phyloP scores from a whole-genome alignment of 2,888 invertebrate species.

The Zeuzera pyrina region DNA sequence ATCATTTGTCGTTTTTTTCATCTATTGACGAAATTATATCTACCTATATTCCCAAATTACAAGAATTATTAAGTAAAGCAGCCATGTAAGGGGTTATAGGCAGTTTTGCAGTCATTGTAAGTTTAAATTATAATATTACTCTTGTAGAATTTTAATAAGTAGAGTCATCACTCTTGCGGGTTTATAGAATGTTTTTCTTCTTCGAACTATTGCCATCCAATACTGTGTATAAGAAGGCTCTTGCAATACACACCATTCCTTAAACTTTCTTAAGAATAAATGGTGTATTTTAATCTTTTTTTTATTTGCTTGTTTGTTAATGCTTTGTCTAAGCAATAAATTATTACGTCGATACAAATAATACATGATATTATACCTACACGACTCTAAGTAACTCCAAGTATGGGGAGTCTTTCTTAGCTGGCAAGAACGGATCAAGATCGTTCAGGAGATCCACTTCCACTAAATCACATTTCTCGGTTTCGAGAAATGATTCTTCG shows the following conservation, averaged over 20 bases:
- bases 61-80: too few relatives aligned
- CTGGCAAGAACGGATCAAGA: constrained; percentile 36
- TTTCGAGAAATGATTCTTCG: constrained; percentile 67
- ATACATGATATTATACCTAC: constrained; percentile 29
- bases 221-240: not conserved
- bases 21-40: too few relatives aligned
- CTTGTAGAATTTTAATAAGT: too few relatives aligned
- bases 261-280: not conserved
- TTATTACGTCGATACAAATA: too few relatives aligned
- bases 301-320: too few relatives aligned
- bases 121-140: too few relatives aligned
- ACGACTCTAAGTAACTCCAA: constrained; percentile 43
- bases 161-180: too few relatives aligned
- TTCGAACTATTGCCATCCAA: not conserved
- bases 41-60: too few relatives aligned
- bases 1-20: too few relatives aligned
- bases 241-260: not conserved
- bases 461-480: constrained; percentile 72
- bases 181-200: not conserved
- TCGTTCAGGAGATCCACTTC: constrained; percentile 52
- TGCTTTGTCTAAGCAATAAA: too few relatives aligned
- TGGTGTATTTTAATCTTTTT: not conserved
- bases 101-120: too few relatives aligned
- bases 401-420: constrained; percentile 45
- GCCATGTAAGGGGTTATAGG: too few relatives aligned